phyloP scores from a whole-genome alignment of 2,888 invertebrate species.

The Abrostola tripartita region DNA sequence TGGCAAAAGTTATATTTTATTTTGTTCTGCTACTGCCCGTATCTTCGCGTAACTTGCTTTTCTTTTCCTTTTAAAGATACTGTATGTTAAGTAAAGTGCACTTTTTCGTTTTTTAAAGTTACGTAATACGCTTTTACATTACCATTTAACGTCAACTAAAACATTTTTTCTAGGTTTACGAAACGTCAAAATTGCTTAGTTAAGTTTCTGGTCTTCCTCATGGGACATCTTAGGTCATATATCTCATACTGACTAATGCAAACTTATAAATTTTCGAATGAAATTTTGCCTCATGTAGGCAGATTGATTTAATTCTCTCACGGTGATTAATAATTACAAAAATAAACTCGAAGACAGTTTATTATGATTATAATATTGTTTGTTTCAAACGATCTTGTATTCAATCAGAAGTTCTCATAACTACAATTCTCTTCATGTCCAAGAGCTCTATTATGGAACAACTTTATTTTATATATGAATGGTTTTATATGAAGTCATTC shows the following conservation, averaged over 20 bases:
- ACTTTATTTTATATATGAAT: constrained; percentile 39
- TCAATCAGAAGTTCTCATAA: constrained; percentile 36
- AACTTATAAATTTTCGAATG: too few species aligned
- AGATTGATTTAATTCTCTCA: too few species aligned
- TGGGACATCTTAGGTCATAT: too few species aligned
- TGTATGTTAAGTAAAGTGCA: neutral
- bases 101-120: neutral
- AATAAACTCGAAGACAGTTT: neutral
- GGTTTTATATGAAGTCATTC: constrained; percentile 39
- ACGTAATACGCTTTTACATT: too few species aligned
- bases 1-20: constrained; percentile 32
- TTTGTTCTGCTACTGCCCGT: constrained; percentile 12
- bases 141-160: too few species aligned
- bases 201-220: too few species aligned
- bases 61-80: constrained; percentile 18
- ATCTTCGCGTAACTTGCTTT: constrained; percentile 15
- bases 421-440: constrained; percentile 43
- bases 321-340: neutral
- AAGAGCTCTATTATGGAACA: constrained; percentile 26
- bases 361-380: neutral
- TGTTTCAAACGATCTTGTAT: constrained; percentile 15
- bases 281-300: too few species aligned
- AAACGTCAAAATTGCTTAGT: too few species aligned
- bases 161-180: too few species aligned
- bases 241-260: too few species aligned